A percentile compares a stretch with the other conserved stretches of the same genome.
Conservation (phyloP, 2,888 invertebrate genomes). For the Plemyria rubiginata region DNA sequence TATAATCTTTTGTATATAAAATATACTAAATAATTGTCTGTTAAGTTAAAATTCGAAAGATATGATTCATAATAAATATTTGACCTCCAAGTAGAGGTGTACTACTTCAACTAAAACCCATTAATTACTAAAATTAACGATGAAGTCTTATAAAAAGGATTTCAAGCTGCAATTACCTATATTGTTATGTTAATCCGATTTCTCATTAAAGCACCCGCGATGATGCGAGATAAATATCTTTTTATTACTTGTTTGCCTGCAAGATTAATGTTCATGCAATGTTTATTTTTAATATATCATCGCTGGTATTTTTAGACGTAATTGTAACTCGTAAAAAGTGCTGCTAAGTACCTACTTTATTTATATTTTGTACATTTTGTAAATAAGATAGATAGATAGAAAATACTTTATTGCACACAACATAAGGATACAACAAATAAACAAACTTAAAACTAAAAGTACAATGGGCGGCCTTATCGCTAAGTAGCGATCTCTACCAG, state of each 20-base stretch:
- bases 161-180: constrained; percentile 46
- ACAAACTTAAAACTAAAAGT: too few species aligned
- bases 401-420: too few species aligned
- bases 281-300: constrained; percentile 39
- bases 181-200: constrained; percentile 62
- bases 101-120: constrained; percentile 18
- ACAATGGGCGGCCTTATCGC: too few species aligned
- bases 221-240: constrained; percentile 65
- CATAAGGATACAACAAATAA: too few species aligned
- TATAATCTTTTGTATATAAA: too few species aligned
- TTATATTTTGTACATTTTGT: too few species aligned
- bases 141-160: constrained; percentile 30
- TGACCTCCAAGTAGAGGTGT: too few species aligned
- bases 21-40: too few species aligned
- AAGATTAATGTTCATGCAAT: constrained; percentile 58
- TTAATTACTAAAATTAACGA: constrained; percentile 36
- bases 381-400: too few species aligned
- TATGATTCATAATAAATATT: too few species aligned
- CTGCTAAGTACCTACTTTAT: constrained; percentile 1
- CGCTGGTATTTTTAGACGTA: constrained; percentile 34
- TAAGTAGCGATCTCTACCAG: too few species aligned
- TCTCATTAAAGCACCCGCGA: constrained; percentile 53
- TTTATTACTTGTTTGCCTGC: constrained; percentile 59
- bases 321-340: constrained; percentile 31
- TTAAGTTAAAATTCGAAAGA: too few species aligned